These are phyloP conservation scores for Drosophila lini DNA, from an alignment of 1,140 invertebrate species.

Conservation along the genomic window DNA sequence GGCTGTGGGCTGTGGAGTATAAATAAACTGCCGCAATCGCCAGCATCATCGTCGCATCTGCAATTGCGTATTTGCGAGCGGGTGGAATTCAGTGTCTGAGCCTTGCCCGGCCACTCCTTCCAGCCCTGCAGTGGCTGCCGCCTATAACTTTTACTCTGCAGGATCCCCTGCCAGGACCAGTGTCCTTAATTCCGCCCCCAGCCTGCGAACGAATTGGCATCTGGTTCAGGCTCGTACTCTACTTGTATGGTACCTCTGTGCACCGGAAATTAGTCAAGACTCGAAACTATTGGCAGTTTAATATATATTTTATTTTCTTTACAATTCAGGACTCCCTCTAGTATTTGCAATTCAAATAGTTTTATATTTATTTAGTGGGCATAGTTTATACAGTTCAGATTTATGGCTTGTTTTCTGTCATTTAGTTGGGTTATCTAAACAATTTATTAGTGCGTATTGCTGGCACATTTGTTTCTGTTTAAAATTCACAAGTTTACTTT, in stretches of 20 bases:
- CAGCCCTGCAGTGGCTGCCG: conserved; percentile 29
- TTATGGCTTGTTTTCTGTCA: conserved; percentile 4
- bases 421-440: conserved; percentile 1
- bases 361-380: conserved; percentile 3
- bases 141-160: conserved; percentile 36
- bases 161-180: conserved; percentile 26
- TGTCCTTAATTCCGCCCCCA: conserved; percentile 22
- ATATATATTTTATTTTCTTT: conserved; percentile 11
- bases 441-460: conserved; percentile 3
- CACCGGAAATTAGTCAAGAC: conserved; percentile 39
- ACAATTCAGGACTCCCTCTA: background rate
- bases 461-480: background rate
- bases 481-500: background rate
- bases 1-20: conserved; percentile 43
- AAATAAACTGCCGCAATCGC: conserved; percentile 81
- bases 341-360: background rate
- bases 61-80: conserved; percentile 72
- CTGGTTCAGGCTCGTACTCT: conserved; percentile 4
- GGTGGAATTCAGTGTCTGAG: conserved; percentile 43
- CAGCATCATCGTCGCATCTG: conserved; percentile 79
- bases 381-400: background rate
- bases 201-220: conserved; percentile 26
- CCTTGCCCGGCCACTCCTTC: conserved; percentile 20
- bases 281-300: conserved; percentile 26
- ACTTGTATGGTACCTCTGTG: conserved; percentile 4